Evolutionary conservation across 2,113 vertebrate genomes (phyloP), one percentile per base, ranked within the genome.

Genomic region (Micronisus gabar): DNA sequence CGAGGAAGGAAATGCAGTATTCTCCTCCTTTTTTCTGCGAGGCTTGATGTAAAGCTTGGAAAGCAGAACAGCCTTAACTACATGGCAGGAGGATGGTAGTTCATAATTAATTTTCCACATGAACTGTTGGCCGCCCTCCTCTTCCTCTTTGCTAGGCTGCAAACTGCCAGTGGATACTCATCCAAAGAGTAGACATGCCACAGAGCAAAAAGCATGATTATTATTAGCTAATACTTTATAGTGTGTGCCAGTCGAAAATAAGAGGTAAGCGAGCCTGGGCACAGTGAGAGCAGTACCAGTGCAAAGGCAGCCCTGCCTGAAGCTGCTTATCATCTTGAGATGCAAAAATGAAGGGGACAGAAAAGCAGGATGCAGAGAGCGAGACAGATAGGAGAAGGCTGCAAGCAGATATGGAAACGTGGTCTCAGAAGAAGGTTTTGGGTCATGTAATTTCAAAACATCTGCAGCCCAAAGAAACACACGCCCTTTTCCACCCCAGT

Each of bases 31-130:
- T 30, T 58, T 72, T 56, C 70, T 53, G 36, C 0, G 0, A 86
- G 68, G 80, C 19, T 86, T 63, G 50, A 86, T 68, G 52, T 34
- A 73, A 85, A 94, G 50, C 74, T 83, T 96, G 82, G 85, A 93
- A 88, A 88, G 86, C 71, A 92, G 52, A 90, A 71, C 29, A 81
- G 75, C n/a, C 32, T 88, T 81, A 83, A 88, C 74, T 50, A 73
- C 18, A 5, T 50, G 72, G 88, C 75, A 95, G 75, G 50, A 93
- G 61, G 47, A 92, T 61, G 68, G 83, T 59, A 91, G 65, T 13
- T 85, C 50, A 84, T 81, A 93, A 96, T 93, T 95, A 90, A 93
- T 96, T 92, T 97, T 93, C 72, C 80, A 92, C 90, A 92, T 81
- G 82, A 90, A 41, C 72, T 90, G 79, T 52, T 92, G 88, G 88